Evolutionary conservation across 2,797 vertebrate genomes (phyloP).

Genomic region (Brachymystax lenok): DNA sequence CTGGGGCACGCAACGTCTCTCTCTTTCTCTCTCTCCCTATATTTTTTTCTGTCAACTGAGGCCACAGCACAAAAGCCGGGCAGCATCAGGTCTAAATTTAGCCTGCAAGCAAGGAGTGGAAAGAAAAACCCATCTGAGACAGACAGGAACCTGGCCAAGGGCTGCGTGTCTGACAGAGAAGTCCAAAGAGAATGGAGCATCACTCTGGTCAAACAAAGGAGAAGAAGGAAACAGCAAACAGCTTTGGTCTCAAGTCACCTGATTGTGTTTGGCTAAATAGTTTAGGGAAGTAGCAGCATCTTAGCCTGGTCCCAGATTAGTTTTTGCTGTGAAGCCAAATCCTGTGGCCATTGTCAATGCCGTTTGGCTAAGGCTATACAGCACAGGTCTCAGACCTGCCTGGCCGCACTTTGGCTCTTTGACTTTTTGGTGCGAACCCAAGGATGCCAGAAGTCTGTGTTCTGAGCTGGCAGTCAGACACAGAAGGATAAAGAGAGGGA

Average conservation of each 20-base stretch:
- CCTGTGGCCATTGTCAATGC: background rate
- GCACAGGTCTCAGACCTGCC: background rate
- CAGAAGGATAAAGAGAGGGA: background rate
- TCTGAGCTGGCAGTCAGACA: background rate
- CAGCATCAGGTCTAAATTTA: constrained; percentile 26
- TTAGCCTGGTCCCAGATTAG: background rate
- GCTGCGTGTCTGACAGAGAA: background rate
- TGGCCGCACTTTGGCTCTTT: background rate
- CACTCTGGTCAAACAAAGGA: background rate
- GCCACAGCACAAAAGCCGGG: background rate
- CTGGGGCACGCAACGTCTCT: background rate
- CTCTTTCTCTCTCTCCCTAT: background rate
- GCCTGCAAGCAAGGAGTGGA: background rate
- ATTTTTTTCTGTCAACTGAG: background rate
- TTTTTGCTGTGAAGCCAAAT: background rate
- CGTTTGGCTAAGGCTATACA: background rate
- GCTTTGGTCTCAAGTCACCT: background rate
- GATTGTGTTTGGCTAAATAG: background rate
- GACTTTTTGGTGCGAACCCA: background rate
- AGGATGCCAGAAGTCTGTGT: background rate
- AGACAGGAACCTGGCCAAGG: constrained; percentile 12
- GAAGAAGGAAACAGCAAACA: background rate
- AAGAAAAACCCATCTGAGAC: constrained; percentile 9
- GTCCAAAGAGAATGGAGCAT: background rate
- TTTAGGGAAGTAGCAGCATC: background rate